Percentiles rank a stretch among this genome's conserved stretches.
Conservation (phyloP, 2,797 vertebrate genomes). For the Crax fasciolata region DNA sequence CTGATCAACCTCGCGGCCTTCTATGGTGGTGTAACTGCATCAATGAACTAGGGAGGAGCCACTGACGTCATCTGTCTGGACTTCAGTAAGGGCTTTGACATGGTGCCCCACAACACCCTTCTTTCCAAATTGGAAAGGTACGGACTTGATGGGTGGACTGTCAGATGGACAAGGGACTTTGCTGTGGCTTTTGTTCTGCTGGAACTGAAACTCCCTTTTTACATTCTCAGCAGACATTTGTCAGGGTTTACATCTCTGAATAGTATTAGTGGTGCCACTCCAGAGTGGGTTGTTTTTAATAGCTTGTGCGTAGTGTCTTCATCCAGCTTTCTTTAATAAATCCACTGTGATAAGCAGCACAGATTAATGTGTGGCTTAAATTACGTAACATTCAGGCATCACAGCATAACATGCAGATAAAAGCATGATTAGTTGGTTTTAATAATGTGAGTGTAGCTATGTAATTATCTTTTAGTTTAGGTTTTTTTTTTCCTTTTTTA, state of each 20-base stretch:
- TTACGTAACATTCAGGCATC: background rate
- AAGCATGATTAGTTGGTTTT: slow-evolving; percentile 34
- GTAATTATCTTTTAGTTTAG: slow-evolving; percentile 8
- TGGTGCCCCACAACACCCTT: too few relatives aligned
- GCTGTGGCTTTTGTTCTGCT: background rate
- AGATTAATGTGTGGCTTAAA: slow-evolving; percentile 51
- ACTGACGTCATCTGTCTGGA: too few relatives aligned
- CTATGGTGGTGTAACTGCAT: too few relatives aligned
- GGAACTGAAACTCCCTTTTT: background rate
- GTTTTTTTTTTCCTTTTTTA: background rate
- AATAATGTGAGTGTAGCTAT: slow-evolving; percentile 36
- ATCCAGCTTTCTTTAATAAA: slow-evolving; percentile 8
- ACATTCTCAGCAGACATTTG: background rate
- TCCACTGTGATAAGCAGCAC: background rate
- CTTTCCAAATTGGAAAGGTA: too few relatives aligned
- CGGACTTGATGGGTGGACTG: too few relatives aligned
- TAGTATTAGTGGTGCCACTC: background rate
- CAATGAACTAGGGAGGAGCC: too few relatives aligned
- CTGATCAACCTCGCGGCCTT: too few relatives aligned
- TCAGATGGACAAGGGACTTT: too few relatives aligned
- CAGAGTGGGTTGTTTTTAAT: background rate
- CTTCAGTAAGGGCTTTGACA: too few relatives aligned
- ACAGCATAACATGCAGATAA: background rate
- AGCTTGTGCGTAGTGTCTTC: background rate
- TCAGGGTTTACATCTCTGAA: background rate